Percentiles rank a stretch among this genome's conserved stretches.
These are phyloP conservation scores for Daboia siamensis DNA, from an alignment of 2,113 vertebrate species.

Conservation along the genomic window DNA sequence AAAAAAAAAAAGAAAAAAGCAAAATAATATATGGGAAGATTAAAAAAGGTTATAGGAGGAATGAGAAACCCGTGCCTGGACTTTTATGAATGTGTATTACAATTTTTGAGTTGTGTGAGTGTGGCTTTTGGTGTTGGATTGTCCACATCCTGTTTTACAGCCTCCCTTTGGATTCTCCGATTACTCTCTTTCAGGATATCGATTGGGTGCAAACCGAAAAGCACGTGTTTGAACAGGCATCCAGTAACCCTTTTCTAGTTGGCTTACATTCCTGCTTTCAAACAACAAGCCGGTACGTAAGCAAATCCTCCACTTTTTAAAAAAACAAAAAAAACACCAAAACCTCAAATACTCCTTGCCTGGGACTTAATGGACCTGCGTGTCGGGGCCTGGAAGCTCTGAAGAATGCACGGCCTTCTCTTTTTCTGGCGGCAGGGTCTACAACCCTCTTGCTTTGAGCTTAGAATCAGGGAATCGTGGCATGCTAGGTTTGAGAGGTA, in stretches of 20 bases:
- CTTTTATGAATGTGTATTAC: neutral
- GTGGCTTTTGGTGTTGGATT: constrained; percentile 14
- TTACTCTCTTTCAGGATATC: constrained; percentile 84
- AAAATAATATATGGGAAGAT: neutral
- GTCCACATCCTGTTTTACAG: constrained; percentile 18
- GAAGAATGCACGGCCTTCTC: neutral
- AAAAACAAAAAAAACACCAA: neutral
- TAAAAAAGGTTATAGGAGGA: neutral
- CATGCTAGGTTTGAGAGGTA: too few relatives aligned
- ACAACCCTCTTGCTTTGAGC: too few relatives aligned
- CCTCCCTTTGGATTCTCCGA: constrained; percentile 48
- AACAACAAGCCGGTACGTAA: constrained; percentile 94
- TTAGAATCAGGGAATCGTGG: too few relatives aligned
- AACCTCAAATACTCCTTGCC: neutral
- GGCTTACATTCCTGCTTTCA: constrained; percentile 98
- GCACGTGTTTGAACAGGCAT: constrained; percentile 97
- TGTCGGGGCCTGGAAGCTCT: too few relatives aligned
- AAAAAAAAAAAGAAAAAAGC: neutral
- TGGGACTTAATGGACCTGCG: neutral
- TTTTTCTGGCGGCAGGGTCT: neutral
- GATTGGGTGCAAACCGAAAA: constrained; percentile 99
- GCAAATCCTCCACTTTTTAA: constrained; percentile 7
- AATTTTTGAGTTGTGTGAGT: neutral
- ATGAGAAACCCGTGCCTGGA: neutral
- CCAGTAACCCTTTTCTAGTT: constrained; percentile 94